phyloP scores from a whole-genome alignment of 2,113 vertebrate species.

The Eulemur macaco region DNA sequence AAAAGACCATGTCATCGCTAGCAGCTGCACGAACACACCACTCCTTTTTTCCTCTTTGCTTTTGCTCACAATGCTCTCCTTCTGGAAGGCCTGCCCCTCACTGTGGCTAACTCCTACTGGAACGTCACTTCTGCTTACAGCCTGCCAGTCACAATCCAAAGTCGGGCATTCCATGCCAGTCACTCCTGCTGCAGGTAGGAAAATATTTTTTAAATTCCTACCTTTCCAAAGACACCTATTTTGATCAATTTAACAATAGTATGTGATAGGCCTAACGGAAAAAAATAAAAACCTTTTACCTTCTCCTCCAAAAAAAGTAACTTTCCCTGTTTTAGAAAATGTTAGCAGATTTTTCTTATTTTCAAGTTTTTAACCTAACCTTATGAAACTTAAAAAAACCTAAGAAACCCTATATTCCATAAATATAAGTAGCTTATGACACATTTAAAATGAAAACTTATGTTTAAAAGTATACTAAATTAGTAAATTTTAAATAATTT shows the following conservation, averaged over 20 bases:
- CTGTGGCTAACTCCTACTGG: not conserved
- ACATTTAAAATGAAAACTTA: not conserved
- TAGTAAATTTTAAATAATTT: not conserved
- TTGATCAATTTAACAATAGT: not conserved
- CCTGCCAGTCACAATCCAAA: not conserved
- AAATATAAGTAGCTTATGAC: not conserved
- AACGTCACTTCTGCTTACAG: not conserved
- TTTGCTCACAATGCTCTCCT: not conserved
- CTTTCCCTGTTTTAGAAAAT: not conserved
- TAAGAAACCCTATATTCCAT: not conserved
- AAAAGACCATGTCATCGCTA: not conserved
- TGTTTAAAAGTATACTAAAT: not conserved
- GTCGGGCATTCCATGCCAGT: no score
- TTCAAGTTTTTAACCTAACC: not conserved
- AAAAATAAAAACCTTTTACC: not conserved
- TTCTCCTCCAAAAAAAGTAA: not conserved
- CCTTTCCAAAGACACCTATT: not conserved
- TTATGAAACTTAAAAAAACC: not conserved
- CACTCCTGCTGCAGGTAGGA: not conserved
- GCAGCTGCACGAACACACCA: not conserved
- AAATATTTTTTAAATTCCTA: not conserved
- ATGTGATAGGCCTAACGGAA: not conserved
- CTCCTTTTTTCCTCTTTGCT: not conserved
- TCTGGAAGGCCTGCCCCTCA: not conserved
- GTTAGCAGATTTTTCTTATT: not conserved